Conservation (phyloP, 2,797 vertebrate species). For the Hemitrygon akajei region DNA sequence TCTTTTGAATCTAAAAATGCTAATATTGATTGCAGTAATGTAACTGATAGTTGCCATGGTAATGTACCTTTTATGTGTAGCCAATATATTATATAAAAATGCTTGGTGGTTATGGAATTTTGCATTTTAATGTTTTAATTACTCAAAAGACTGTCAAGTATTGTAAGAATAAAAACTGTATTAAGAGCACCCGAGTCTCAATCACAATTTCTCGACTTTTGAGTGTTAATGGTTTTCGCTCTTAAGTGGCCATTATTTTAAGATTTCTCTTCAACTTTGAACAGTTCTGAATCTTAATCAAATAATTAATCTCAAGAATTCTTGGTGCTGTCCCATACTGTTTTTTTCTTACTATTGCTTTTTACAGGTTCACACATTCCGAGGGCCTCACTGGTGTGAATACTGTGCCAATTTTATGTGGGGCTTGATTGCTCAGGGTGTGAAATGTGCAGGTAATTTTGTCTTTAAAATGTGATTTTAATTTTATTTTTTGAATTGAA, state of each 20-base stretch:
- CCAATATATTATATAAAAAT: not conserved
- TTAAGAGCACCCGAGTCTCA: not conserved
- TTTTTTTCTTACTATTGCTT: not conserved
- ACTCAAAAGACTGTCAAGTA: not conserved
- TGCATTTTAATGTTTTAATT: not conserved
- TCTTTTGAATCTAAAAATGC: not conserved
- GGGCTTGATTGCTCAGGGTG: conserved; percentile 97
- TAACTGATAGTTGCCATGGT: conserved; percentile 45
- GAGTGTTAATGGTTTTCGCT: not conserved
- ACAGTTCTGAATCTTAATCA: not conserved
- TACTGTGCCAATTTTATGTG: conserved; percentile 99
- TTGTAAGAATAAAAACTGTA: not conserved
- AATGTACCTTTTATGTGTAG: conserved; percentile 40
- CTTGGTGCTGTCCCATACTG: not conserved
- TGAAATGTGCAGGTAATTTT: conserved; percentile 90
- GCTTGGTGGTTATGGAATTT: not conserved
- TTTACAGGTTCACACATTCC: conserved; percentile 88
- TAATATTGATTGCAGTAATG: conserved; percentile 42
- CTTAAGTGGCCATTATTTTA: not conserved
- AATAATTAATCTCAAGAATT: not conserved
- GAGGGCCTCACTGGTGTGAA: conserved; percentile 97
- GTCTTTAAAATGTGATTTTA: not conserved
- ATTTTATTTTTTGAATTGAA: not conserved
- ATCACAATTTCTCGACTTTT: not conserved
- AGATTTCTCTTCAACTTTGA: conserved; percentile 19